Evolutionary conservation across 1,140 invertebrate genomes (phyloP), one percentile per base, ranked within the genome.

Genomic region (Pectinophora gossypiella): DNA sequence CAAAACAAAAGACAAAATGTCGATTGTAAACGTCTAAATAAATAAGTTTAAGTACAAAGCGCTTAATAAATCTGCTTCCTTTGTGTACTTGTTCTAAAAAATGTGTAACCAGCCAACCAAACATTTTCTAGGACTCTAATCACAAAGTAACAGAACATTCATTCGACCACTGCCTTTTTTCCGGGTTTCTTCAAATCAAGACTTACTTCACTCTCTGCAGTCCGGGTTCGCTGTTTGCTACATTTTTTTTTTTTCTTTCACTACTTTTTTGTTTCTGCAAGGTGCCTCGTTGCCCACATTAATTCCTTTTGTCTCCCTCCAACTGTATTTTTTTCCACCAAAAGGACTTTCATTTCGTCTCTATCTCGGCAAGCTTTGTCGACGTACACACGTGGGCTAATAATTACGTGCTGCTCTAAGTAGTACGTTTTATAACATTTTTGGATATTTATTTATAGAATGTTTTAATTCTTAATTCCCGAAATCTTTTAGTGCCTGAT

Each of bases 231-330:
- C 16, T 40, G 16, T 2, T 40, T 40, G 36, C 36, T 15, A 40
- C n/a, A 15, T 32, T 32, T 32, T 2, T n/a, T 32, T 9, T 32
- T 32, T 9, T 32, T 32, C n/a, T 40, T 40, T 40, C 36, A 15
- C 5, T 6, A 12, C 36, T 40, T 40, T 40, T 40, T 40, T 40
- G 36, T 40, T 40, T 40, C 10, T 40, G 16, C 48, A 46, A 47
- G 35, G 23, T 45, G 27, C 46, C 42, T 45, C 40, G 19, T 38
- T 27, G 36, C 36, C 36, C 12, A 22, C 54, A 56, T 56, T 56
- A 50, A 56, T 56, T 56, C 48, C 48, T 56, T 56, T 56, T 56
- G 54, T 56, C 54, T 56, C 53, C 13, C 54, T 56, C 53, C 13
- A 59, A 50, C 47, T 40, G 36, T 40, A 40, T 15, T 40, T 40